Conservation (phyloP, 2,888 invertebrate species). For the Leucophenga maculata region DNA sequence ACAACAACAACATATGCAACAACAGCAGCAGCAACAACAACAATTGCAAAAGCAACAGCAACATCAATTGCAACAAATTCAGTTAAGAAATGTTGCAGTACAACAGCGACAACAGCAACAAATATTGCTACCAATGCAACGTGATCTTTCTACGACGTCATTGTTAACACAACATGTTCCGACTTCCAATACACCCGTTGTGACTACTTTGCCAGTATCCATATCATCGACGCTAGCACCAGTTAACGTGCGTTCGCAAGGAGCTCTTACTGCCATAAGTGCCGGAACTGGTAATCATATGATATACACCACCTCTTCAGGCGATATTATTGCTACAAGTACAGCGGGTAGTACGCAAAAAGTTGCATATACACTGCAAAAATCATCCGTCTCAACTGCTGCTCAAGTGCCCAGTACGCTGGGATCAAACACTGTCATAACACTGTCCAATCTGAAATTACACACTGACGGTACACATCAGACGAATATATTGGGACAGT, state of each 20-base stretch:
- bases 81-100: conserved; percentile 38
- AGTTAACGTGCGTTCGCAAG: conserved; percentile 44
- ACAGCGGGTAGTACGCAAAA: conserved; percentile 58
- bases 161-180: conserved; percentile 47
- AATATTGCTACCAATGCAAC: conserved; percentile 63
- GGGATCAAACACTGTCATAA: conserved; percentile 66
- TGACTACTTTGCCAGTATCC: conserved; percentile 40
- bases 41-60: conserved; percentile 53
- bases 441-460: conserved; percentile 66
- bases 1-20: conserved; percentile 50
- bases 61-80: conserved; percentile 47
- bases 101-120: conserved; percentile 54
- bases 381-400: conserved; percentile 44
- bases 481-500: conserved; percentile 24
- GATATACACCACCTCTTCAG: conserved; percentile 65
- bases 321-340: conserved; percentile 54
- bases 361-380: conserved; percentile 63
- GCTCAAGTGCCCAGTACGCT: conserved; percentile 58
- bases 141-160: conserved; percentile 53
- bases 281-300: conserved; percentile 65
- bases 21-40: conserved; percentile 51
- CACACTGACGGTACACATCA: conserved; percentile 57
- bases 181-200: conserved; percentile 39
- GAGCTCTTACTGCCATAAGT: conserved; percentile 59
- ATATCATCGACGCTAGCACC: conserved; percentile 46